phyloP scores from a whole-genome alignment of 1,140 invertebrate genomes.

The Zelostemma sp. region DNA sequence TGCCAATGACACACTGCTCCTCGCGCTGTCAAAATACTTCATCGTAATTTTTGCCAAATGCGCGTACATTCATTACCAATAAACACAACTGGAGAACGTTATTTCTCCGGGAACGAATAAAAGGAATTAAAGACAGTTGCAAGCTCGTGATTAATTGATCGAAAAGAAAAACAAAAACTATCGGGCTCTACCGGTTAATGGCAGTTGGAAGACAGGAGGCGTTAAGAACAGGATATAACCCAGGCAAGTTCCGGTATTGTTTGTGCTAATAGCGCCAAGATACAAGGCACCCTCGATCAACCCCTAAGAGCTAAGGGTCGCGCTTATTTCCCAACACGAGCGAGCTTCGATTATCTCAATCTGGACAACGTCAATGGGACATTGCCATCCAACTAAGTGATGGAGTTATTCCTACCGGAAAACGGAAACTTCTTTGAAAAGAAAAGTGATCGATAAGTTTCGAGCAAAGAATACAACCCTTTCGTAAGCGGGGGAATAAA shows the following conservation, averaged over 20 bases:
- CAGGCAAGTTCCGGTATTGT: slow-evolving; percentile 67
- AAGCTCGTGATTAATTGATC: slow-evolving; percentile 15
- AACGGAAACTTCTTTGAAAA: slow-evolving; percentile 14
- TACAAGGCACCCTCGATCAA: slow-evolving; percentile 55
- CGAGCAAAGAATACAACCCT: too few species aligned
- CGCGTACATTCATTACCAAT: not conserved
- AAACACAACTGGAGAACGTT: too few species aligned
- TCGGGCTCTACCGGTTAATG: slow-evolving; percentile 34
- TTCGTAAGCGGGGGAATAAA: too few species aligned
- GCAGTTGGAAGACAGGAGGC: slow-evolving; percentile 50
- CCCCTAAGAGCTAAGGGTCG: slow-evolving; percentile 45
- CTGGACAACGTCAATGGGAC: slow-evolving; percentile 65
- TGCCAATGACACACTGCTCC: slow-evolving; percentile 47
- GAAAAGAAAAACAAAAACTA: slow-evolving; percentile 17
- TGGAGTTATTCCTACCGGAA: slow-evolving; percentile 33
- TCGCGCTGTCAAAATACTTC: not conserved
- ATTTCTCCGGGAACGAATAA: too few species aligned
- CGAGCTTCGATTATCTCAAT: slow-evolving; percentile 67
- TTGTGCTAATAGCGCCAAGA: slow-evolving; percentile 67
- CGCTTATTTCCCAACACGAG: slow-evolving; percentile 41
- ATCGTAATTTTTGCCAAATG: not conserved
- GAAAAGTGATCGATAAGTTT: slow-evolving; percentile 3
- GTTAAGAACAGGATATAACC: slow-evolving; percentile 67
- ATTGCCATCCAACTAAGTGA: slow-evolving; percentile 31
- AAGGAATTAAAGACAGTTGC: too few species aligned